Percentiles rank a stretch among this genome's conserved stretches.
phyloP scores from a whole-genome alignment of 2,113 vertebrate species.

The Tauraco erythrolophus region DNA sequence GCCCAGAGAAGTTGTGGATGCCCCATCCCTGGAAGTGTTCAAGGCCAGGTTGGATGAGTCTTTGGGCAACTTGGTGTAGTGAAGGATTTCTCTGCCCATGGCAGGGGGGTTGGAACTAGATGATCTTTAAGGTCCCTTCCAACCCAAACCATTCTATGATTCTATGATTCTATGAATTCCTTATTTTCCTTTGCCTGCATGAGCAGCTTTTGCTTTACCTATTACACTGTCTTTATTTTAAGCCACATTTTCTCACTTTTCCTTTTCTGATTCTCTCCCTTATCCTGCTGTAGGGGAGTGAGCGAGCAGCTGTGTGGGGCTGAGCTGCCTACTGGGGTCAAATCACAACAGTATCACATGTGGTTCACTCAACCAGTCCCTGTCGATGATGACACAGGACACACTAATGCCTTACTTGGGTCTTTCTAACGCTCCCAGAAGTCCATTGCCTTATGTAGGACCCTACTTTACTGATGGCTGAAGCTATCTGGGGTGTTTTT shows the following conservation, averaged over 20 bases:
- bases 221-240: neutral
- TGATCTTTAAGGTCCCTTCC: no score
- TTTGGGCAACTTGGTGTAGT: no score
- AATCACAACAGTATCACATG: neutral
- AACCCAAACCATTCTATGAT: no score
- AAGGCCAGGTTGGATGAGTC: no score
- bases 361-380: neutral
- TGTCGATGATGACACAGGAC: neutral
- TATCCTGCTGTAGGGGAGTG: accelerated
- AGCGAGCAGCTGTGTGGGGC: accelerated
- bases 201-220: neutral
- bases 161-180: no score
- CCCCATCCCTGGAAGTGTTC: no score
- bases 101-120: no score
- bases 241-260: neutral
- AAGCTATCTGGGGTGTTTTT: neutral
- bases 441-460: neutral
- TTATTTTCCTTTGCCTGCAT: neutral
- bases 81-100: no score
- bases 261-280: neutral
- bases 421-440: neutral
- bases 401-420: neutral
- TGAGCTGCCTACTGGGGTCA: neutral
- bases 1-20: no score
- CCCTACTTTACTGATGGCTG: neutral